Percentiles rank a stretch among this genome's conserved stretches.
Conservation (phyloP, 2,113 vertebrate genomes). For the Microcebus griseorufus region DNA sequence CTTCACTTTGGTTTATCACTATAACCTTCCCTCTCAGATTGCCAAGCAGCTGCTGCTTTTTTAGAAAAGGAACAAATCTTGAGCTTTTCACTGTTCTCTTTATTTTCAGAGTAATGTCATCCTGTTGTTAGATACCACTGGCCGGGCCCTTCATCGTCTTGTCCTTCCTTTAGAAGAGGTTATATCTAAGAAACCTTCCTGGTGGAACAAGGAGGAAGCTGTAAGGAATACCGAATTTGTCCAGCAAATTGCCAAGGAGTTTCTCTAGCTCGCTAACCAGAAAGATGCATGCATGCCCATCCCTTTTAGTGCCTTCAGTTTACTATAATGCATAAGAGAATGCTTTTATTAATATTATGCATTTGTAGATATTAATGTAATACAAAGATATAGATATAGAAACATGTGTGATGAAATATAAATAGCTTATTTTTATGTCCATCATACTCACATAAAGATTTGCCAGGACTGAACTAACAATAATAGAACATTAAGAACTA, state of each 20-base stretch:
- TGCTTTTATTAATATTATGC: neutral
- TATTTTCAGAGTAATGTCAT: conserved; percentile 91
- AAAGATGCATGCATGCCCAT: neutral
- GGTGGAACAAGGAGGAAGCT: conserved; percentile 92
- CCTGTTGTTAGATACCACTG: conserved; percentile 90
- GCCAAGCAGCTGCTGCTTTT: neutral
- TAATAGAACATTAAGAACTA: neutral
- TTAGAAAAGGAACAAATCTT: neutral
- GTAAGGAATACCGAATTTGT: conserved; percentile 79
- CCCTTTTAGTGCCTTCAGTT: neutral
- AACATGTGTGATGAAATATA: neutral
- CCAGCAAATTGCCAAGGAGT: neutral
- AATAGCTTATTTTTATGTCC: neutral
- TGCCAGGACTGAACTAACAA: neutral
- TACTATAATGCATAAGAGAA: neutral
- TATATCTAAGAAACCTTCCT: conserved; percentile 83
- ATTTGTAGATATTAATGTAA: neutral
- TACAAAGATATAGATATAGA: neutral
- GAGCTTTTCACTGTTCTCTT: conserved; percentile 50
- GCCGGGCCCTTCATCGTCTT: conserved; percentile 88
- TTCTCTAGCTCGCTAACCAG: neutral
- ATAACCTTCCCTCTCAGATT: neutral
- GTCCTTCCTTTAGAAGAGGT: conserved; percentile 84
- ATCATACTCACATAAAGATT: neutral
- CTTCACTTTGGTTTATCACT: neutral